phyloP scores from a whole-genome alignment of 2,888 invertebrate genomes.

The Tolmerus cingulatus region DNA sequence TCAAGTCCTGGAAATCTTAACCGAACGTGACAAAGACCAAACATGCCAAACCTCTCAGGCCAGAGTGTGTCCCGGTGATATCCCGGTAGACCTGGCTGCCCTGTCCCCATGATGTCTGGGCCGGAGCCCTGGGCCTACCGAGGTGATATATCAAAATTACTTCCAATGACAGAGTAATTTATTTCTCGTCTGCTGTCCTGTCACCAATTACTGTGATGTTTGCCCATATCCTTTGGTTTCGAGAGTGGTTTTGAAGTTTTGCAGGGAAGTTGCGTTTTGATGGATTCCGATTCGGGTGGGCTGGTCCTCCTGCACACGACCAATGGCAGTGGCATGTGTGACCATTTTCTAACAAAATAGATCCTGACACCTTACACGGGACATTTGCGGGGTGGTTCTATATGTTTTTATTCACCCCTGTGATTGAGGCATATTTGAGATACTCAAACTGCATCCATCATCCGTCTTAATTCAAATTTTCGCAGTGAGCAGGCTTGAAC shows the following conservation, averaged over 20 bases:
- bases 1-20: not conserved
- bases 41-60: conserved; percentile 20
- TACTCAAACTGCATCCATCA: not conserved
- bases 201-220: conserved; percentile 18
- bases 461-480: not conserved
- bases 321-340: not conserved
- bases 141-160: conserved; percentile 35
- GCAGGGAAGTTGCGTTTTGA: not conserved
- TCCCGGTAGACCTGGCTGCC: not conserved
- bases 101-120: not conserved
- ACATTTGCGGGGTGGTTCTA: not conserved
- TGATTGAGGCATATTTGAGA: not conserved
- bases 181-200: conserved; percentile 32
- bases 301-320: not conserved
- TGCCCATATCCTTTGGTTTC: conserved; percentile 12
- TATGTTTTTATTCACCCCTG: not conserved
- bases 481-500: not conserved
- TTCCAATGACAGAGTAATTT: conserved; percentile 37
- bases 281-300: not conserved
- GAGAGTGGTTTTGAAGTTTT: conserved; percentile 22
- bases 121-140: conserved; percentile 4
- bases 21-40: conserved; percentile 20
- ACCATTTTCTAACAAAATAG: not conserved
- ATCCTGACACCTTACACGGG: not conserved
- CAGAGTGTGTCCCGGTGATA: not conserved